Evolutionary conservation across 2,113 vertebrate genomes (phyloP).

Genomic region (Isurus oxyrinchus): DNA sequence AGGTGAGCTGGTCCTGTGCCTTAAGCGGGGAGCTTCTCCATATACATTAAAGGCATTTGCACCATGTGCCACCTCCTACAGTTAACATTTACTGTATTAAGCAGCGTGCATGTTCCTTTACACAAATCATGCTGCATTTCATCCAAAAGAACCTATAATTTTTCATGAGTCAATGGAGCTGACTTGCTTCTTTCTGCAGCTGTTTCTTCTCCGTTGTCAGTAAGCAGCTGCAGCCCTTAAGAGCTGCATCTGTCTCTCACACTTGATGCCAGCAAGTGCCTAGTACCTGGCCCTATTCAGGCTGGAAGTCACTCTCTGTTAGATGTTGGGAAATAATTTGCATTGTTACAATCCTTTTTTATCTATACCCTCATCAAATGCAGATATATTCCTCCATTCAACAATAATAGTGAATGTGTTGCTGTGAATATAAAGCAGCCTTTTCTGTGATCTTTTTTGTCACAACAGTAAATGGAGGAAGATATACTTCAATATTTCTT

Average conservation of each 20-base stretch:
- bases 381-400: not conserved
- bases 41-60: not conserved
- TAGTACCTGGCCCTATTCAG: not conserved
- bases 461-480: not conserved
- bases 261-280: not conserved
- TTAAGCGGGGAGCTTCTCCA: not conserved
- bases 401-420: not conserved
- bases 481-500: not conserved
- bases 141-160: not conserved
- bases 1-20: not conserved
- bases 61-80: not conserved
- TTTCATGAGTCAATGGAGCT: not conserved
- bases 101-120: not conserved
- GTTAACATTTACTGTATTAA: not conserved
- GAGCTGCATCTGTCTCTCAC: not conserved
- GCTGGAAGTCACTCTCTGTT: not conserved
- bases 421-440: not conserved
- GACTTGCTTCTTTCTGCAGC: not conserved
- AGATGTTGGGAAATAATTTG: not conserved
- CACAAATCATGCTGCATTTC: not conserved
- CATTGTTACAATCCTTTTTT: not conserved
- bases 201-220: not conserved
- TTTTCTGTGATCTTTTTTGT: not conserved
- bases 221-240: not conserved
- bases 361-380: not conserved